Base-by-base conservation (phyloP, 1,140 invertebrate genomes). In the Vanessa atalanta region DNA sequence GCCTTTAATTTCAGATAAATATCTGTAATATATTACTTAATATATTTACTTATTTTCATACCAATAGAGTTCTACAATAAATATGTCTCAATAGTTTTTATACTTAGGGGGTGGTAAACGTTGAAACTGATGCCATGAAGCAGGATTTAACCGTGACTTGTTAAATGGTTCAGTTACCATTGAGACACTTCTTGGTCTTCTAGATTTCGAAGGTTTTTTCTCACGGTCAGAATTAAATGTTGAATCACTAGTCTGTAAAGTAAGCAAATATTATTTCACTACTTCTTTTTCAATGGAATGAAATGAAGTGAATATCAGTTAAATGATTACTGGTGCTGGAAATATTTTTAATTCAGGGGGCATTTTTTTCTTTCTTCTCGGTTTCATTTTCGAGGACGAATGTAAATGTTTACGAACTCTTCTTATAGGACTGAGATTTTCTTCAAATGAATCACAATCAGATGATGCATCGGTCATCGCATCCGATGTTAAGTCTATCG, bases 271-370 rank as follows among this genome's bases (percentile, higher is more conserved):
- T 31, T 31, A 31, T 31, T 31, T 4, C 26, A 31, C 26, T 31
- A 31, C 3, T 3, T 31, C 26, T 31, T 31, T 31, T 31, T 31
- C 26, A 31, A 31, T 31, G 26, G 6, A 31, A 31, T 31, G 26
- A 31, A 43, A 9, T 43, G 9, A 43, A 43, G 7, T 43, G 37
- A 9, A 43, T 43, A 43, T 43, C 37, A 9, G 37, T 50, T 20
- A 55, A 53, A 51, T 5, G 55, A 60, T 84, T 88, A 93, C 93
- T 71, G 92, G 91, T 65, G 93, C 93, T 68, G 88, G 91, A 65
- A 93, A 91, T 53, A 94, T 93, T 86, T 93, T 94, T 13, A 94
- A 83, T 85, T 94, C 94, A 47, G 93, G 94, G 48, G 94, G 94
- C 94, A 94, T 94, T 81, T 93, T 90, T 79, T 93, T 93, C 81